Evolutionary conservation across 2,797 vertebrate species (phyloP), one percentile per base, ranked within the genome.

Genomic region (Heliangelus exortis): DNA sequence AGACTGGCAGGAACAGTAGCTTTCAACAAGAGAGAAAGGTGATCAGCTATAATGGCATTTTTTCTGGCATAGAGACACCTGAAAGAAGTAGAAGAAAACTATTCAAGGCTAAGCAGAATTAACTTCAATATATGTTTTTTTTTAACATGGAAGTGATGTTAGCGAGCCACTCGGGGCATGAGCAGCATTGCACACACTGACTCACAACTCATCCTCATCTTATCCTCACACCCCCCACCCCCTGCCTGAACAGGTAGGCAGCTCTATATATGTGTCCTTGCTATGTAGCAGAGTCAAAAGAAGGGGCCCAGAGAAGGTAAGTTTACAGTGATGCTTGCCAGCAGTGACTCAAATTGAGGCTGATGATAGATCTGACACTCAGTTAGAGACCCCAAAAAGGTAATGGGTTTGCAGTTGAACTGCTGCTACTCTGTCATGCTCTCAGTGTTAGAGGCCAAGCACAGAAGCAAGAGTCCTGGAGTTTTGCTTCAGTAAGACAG

Each of bases 271-370:
- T 0, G 0, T 41, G 25, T 80, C 45, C 48, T 63, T 48, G 50
- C 31, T 31, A n/a, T 1, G 1, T 0, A 84, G 29, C 23, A 82
- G 66, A 75, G 36, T 29, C 69, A 45, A 73, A 61, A 68, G 41
- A 53, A 41, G 21, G n/a, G 13, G 31, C 50, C 67, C 34, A 6
- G 48, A 39, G 43, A 63, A 89, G 39, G 36, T 5, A 17, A 23
- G 18, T 55, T 74, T 15, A 43, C 17, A 50, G 5, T 0, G 0
- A 12, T 0, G 1, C 33, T 88, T 81, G 47, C 20, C n/a, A 65
- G 12, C 25, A 13, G 1, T 25, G 36, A 65, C 68, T 63, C 65
- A 80, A 63, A 33, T 21, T 9, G 15, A 47, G 55, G 7, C 16
- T 67, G 51, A n/a, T 58, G 21, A 15, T n/a, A 55, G 67, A 55